A percentile compares a stretch with the other conserved stretches of the same genome.
These are phyloP conservation scores for Somateria mollissima DNA, from an alignment of 2,797 vertebrate genomes.

Conservation along the genomic window DNA sequence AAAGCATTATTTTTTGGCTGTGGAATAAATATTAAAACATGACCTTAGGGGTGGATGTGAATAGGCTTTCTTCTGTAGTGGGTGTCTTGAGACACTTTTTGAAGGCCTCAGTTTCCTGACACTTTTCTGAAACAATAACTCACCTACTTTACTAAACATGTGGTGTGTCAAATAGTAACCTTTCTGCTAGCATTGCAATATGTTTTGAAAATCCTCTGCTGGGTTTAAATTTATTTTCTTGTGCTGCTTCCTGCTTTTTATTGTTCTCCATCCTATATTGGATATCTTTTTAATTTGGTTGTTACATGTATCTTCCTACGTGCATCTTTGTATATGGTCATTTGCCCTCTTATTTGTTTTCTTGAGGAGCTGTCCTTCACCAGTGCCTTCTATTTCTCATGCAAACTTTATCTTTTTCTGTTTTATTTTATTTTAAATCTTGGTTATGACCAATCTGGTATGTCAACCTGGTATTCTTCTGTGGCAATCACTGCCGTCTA, in stretches of 20 bases:
- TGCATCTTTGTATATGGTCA: neutral
- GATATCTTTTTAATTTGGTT: neutral
- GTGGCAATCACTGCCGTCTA: neutral
- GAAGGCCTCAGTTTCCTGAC: neutral
- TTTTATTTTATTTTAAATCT: neutral
- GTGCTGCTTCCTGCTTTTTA: neutral
- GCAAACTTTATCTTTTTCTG: too few species aligned
- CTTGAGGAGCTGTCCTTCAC: neutral
- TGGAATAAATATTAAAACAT: neutral
- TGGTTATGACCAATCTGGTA: neutral
- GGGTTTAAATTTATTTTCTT: neutral
- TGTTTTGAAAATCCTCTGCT: neutral
- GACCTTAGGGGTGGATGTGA: accelerated
- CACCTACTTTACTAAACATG: neutral
- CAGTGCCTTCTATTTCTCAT: neutral
- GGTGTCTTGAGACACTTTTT: neutral
- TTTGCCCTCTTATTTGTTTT: neutral
- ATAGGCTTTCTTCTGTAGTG: neutral
- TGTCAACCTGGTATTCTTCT: neutral
- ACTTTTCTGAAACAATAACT: neutral
- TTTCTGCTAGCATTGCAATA: neutral
- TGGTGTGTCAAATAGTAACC: neutral
- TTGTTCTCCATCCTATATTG: neutral
- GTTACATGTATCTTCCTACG: neutral
- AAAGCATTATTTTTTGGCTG: neutral